A percentile compares a stretch with the other conserved stretches of the same genome.
Evolutionary conservation across 2,888 invertebrate species (phyloP).

Genomic region (Drosophila pegasa): DNA sequence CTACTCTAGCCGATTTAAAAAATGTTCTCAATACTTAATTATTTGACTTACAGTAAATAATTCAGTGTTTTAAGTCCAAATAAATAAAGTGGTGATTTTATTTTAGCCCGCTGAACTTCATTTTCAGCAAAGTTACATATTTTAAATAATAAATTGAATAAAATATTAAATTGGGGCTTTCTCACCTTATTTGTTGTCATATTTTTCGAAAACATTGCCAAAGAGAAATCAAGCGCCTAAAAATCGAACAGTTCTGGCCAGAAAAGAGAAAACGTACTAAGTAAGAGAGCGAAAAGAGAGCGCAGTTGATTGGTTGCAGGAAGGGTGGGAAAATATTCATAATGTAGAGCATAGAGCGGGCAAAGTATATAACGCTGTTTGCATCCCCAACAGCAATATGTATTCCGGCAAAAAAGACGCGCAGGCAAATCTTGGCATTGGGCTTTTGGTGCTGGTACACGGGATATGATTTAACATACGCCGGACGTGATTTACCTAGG

Average conservation of each 20-base stretch:
- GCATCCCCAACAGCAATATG: slow-evolving; percentile 82
- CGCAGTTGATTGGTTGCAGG: slow-evolving; percentile 50
- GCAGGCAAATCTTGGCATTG: slow-evolving; percentile 30
- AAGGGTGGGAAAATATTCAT: slow-evolving; percentile 50
- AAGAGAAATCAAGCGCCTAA: slow-evolving; percentile 8
- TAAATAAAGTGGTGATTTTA: too few relatives aligned
- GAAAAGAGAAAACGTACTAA: slow-evolving; percentile 35
- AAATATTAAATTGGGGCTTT: not conserved
- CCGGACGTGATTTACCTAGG: slow-evolving; percentile 19
- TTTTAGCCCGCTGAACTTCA: too few relatives aligned
- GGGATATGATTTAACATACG: slow-evolving; percentile 20
- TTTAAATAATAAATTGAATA: not conserved
- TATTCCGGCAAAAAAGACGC: slow-evolving; percentile 67
- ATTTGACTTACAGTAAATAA: too few relatives aligned
- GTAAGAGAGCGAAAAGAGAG: slow-evolving; percentile 55
- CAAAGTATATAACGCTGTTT: slow-evolving; percentile 60
- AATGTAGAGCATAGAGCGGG: not conserved
- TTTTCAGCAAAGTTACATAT: too few relatives aligned
- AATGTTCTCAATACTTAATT: too few relatives aligned
- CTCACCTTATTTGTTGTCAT: not conserved
- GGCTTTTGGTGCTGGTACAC: slow-evolving; percentile 27
- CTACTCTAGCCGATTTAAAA: too few relatives aligned
- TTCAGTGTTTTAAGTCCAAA: too few relatives aligned
- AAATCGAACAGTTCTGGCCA: slow-evolving; percentile 7
- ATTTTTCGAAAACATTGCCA: slow-evolving; percentile 5